Evolutionary conservation across 2,797 vertebrate species (phyloP).

Genomic region (Gouania willdenowi): DNA sequence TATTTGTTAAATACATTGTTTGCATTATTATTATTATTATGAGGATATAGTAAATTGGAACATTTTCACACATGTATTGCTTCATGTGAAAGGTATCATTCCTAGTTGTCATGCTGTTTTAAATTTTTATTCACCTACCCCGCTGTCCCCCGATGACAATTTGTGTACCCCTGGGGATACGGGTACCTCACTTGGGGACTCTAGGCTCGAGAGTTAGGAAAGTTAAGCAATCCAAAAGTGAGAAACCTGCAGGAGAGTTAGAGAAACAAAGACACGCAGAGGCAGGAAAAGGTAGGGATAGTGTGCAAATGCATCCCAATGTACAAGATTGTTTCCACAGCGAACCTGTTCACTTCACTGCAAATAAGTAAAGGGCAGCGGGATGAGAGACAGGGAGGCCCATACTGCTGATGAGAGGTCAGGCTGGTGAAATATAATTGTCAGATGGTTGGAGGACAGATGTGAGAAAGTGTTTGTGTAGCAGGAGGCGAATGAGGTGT

Average conservation of each 20-base stretch:
- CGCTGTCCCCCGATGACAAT: too few relatives aligned
- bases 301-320: conserved; percentile 21
- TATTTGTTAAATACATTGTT: too few relatives aligned
- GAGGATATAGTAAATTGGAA: too few relatives aligned
- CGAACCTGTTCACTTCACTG: conserved; percentile 23
- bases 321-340: conserved; percentile 20
- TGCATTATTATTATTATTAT: too few relatives aligned
- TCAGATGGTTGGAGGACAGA: conserved; percentile 56
- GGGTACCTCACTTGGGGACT: too few relatives aligned
- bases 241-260: conserved; percentile 12
- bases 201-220: conserved; percentile 21
- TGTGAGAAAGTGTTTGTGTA: conserved; percentile 39
- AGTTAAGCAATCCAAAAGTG: conserved; percentile 43
- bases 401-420: conserved; percentile 48
- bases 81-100: too few relatives aligned
- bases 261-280: conserved; percentile 5
- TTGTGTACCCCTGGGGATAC: too few relatives aligned
- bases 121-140: too few relatives aligned
- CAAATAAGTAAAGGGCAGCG: conserved; percentile 55
- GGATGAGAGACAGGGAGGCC: conserved; percentile 43
- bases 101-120: too few relatives aligned
- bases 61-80: too few relatives aligned
- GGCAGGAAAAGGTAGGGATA: conserved; percentile 9
- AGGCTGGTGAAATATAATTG: conserved; percentile 54
- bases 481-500: conserved; percentile 50